Evolutionary conservation across 2,888 invertebrate species (phyloP), one percentile per base, ranked within the genome.

Genomic region (Epistrophe eligans): DNA sequence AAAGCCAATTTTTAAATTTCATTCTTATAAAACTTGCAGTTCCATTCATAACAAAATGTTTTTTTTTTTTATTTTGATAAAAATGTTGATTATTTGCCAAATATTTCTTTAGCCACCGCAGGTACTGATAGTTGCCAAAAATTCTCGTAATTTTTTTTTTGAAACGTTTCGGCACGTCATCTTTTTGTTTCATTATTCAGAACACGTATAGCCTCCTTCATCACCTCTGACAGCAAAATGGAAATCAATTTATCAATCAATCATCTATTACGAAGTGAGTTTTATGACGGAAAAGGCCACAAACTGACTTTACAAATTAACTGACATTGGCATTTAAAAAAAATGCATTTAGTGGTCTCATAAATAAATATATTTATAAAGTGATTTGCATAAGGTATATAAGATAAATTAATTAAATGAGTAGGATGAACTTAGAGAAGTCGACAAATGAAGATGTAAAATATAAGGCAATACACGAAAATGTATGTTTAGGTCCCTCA

Each of bases 171-270:
- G 1, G 11, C 35, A 9, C 50, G 35, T 50, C 58, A 71, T 73
- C 50, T 64, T 40, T 4, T 38, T 60, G 1, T 40, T 52, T 6
- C n/a, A 28, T 57, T n/a, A 73, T 66, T 58, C 38, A 13, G 19
- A 19, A 55, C 60, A 55, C 2, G 15, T 45, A 55, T 32, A 32
- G 38, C 62, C 50, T 43, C 79, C 45, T 38, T 55, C 55, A n/a
- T 71, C 62, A 62, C 13, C 19, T 24, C 57, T 35, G 55, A 57
- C 55, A 57, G 35, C 32, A 11, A 79, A 58, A 72, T 77, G 52
- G 43, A 80, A 80, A 84, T 80, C 79, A 52, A 80, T 80, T 66
- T 40, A 71, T 66, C 79, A 84, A 79, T 84, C 84, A 84, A 80
- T 77, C 80, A 80, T 19, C n/a, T 13, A 28, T 57, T 43, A 50